These are phyloP conservation scores for Xylocopa sonorina DNA, from an alignment of 1,140 invertebrate species.

Conservation along the genomic window DNA sequence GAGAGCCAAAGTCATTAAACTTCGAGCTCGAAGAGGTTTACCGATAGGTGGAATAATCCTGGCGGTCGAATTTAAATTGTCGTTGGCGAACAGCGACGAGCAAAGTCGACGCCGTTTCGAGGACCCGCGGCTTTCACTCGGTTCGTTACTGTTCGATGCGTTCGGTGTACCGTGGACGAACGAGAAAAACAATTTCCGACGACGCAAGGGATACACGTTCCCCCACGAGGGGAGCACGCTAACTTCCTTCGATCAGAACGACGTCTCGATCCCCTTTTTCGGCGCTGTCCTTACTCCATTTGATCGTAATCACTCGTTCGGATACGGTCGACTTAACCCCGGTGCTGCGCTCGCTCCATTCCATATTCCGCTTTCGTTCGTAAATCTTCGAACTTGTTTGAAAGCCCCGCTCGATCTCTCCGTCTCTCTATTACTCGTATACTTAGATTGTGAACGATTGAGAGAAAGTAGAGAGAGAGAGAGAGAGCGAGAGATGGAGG, in stretches of 20 bases:
- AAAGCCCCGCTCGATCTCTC: constrained; percentile 6
- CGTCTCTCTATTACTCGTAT: too few relatives aligned
- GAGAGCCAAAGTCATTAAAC: constrained; percentile 57
- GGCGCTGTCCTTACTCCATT: constrained; percentile 49
- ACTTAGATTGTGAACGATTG: not conserved
- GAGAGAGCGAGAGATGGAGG: not conserved
- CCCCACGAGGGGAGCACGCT: not conserved
- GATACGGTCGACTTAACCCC: constrained; percentile 40
- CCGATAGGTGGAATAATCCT: constrained; percentile 5
- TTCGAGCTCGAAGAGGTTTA: constrained; percentile 7
- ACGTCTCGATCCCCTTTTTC: constrained; percentile 52
- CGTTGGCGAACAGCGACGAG: constrained; percentile 44
- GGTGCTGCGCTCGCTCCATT: constrained; percentile 19
- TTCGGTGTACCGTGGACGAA: not conserved
- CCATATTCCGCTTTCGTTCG: constrained; percentile 47
- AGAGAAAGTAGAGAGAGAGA: not conserved
- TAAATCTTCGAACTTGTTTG: constrained; percentile 54
- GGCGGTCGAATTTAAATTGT: constrained; percentile 49
- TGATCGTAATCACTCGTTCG: constrained; percentile 50
- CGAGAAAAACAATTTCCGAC: constrained; percentile 26
- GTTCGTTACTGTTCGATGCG: not conserved
- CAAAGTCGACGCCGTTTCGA: not conserved
- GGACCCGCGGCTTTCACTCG: not conserved
- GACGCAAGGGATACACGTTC: not conserved
- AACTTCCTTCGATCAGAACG: constrained; percentile 60